These are phyloP conservation scores for Cyprinella venusta DNA, from an alignment of 2,797 vertebrate genomes.

Conservation along the genomic window DNA sequence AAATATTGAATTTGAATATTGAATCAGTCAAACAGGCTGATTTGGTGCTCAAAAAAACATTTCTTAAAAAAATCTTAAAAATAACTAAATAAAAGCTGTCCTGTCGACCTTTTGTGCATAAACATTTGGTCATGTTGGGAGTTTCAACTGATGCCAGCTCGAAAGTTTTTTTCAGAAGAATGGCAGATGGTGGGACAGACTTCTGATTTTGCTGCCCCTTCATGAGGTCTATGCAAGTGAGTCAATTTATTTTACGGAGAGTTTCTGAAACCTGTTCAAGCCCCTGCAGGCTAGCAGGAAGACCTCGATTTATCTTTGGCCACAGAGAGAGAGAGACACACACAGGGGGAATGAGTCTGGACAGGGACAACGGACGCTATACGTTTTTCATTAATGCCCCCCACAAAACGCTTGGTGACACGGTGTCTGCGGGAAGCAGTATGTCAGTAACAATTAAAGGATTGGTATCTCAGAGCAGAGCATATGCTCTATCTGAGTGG, in stretches of 20 bases:
- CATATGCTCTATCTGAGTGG: constrained; percentile 16
- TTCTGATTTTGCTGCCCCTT: constrained; percentile 1
- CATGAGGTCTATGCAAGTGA: constrained; percentile 7
- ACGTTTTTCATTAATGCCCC: neutral
- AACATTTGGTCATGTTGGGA: constrained; percentile 17
- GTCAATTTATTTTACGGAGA: constrained; percentile 7
- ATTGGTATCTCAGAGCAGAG: constrained; percentile 12
- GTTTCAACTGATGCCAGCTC: neutral
- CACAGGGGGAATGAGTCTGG: neutral
- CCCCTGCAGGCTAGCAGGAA: neutral
- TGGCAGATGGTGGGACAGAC: constrained; percentile 34
- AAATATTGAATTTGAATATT: too few relatives aligned
- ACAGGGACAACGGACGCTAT: neutral
- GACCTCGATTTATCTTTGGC: constrained; percentile 27
- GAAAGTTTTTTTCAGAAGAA: neutral
- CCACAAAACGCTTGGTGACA: neutral
- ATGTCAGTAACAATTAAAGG: constrained; percentile 31
- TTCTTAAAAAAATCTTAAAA: neutral
- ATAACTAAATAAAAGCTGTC: neutral
- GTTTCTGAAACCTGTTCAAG: constrained; percentile 24
- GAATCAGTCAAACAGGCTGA: neutral
- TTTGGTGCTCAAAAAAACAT: neutral
- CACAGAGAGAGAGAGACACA: constrained; percentile 1
- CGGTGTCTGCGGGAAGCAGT: neutral
- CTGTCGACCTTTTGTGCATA: neutral